Base-by-base conservation (phyloP, 2,797 vertebrate species). In the Babyrousa celebensis region DNA sequence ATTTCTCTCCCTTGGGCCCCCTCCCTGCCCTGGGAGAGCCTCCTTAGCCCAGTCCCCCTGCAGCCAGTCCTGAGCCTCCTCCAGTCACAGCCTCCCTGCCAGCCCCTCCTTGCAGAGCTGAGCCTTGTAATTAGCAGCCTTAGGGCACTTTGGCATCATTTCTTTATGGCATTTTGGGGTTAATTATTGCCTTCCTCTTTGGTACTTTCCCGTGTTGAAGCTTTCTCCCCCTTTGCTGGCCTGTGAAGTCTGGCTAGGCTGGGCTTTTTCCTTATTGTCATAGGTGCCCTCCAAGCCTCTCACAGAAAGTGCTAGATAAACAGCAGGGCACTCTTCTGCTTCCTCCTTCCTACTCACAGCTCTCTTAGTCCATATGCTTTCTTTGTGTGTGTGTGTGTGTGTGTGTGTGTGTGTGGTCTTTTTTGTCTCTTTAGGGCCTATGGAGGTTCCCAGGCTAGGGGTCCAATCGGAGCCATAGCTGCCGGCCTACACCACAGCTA, bases 161-260 rank as follows among this genome's bases (percentile, higher is more conserved):
- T 96, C 85, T 78, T 94, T 70, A 21, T 27, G 75, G 36, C 12
- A 16, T 12, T 71, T 88, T 77, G 87, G 43, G 65, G 62, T 86
- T 72, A 71, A 63, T 92, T 71, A 62, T 56, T 78, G 40, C 70
- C 63, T 94, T 78, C 27, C 15, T 83, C 23, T 72, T 88, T 67
- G 48, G 36, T 91, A 25, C 58, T 85, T 94, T 94, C 18, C 70
- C 16, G 23, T 29, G 56, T 83, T 32, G 54, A n/a, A 54, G 32
- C 2, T 60, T 75, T 86, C 88, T 68, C 32, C 40, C 62, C 17
- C 48, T 89, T 72, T 18, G 9, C 17, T 48, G 86, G 75, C 79
- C 79, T 36, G 11, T 68, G 93, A 94, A 32, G n/a, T 87, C 32
- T 83, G 65, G n/a, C 65, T 71, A 3, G 79, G 16, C 17, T 21